Evolutionary conservation across 2,888 invertebrate species (phyloP).

Genomic region (Nematopogon swammerdamellus): DNA sequence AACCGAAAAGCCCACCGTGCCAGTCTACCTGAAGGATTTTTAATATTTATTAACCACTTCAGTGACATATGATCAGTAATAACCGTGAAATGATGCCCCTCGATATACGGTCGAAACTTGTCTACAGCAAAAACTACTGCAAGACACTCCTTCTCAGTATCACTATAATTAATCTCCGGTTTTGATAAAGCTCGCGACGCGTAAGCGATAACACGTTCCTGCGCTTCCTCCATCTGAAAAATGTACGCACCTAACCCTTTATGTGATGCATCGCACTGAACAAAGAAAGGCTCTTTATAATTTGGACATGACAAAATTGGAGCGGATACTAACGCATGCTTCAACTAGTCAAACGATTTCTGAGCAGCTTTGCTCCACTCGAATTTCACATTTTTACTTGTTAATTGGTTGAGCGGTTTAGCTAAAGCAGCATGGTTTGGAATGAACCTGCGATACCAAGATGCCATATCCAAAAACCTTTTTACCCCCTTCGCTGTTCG

Average conservation of each 20-base stretch:
- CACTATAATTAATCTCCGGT: not conserved
- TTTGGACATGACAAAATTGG: too few species aligned
- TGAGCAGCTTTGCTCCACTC: too few species aligned
- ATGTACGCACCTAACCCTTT: too few species aligned
- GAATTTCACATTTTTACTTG: too few species aligned
- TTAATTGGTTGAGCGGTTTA: too few species aligned
- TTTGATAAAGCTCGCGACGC: not conserved
- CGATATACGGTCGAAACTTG: not conserved
- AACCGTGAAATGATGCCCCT: not conserved
- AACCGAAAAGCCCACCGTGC: not conserved
- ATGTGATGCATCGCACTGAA: too few species aligned
- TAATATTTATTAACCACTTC: not conserved
- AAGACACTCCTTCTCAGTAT: not conserved
- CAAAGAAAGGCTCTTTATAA: too few species aligned
- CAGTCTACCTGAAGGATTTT: not conserved
- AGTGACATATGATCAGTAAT: not conserved
- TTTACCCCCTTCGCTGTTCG: conserved; percentile 9
- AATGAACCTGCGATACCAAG: conserved; percentile 8
- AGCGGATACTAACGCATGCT: too few species aligned
- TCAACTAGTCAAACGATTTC: too few species aligned
- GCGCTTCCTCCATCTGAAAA: too few species aligned
- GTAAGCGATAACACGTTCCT: not conserved
- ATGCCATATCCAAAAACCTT: conserved; percentile 10
- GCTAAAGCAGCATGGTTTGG: too few species aligned
- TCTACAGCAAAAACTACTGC: not conserved